Evolutionary conservation across 2,113 vertebrate genomes (phyloP).

Genomic region (Gymnogyps californianus): DNA sequence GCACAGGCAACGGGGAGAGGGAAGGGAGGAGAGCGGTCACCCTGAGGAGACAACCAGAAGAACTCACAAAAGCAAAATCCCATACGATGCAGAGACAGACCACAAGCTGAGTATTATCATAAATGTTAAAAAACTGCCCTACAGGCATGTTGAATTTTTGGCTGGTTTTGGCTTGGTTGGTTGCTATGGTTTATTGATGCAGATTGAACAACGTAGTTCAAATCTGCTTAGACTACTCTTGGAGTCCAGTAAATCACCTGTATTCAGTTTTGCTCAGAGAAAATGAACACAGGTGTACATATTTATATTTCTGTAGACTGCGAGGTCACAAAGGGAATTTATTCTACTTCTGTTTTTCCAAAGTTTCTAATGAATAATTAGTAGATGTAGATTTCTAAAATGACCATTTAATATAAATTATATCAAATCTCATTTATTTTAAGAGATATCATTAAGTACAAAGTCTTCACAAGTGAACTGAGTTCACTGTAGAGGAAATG

Average conservation of each 20-base stretch:
- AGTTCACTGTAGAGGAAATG: constrained; percentile 56
- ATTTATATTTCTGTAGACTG: not conserved
- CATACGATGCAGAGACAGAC: not conserved
- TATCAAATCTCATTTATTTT: constrained; percentile 61
- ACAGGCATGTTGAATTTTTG: not conserved
- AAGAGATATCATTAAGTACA: constrained; percentile 59
- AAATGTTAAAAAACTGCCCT: not conserved
- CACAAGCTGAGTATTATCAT: not conserved
- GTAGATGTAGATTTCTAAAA: constrained; percentile 27
- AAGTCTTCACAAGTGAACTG: constrained; percentile 46
- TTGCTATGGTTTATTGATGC: not conserved
- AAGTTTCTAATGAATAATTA: constrained; percentile 54
- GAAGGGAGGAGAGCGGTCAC: not conserved
- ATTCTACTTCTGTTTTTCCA: not conserved
- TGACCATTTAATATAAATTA: constrained; percentile 37
- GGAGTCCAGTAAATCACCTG: not conserved
- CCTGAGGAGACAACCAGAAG: not conserved
- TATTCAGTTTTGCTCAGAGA: not conserved
- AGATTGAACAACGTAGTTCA: not conserved
- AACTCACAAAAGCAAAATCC: not conserved
- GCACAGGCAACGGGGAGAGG: not conserved
- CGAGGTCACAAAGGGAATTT: not conserved
- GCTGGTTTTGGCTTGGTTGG: not conserved
- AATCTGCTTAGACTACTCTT: not conserved
- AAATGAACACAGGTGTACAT: not conserved